phyloP scores from a whole-genome alignment of 2,888 invertebrate species.

The Tetragonula carbonaria region DNA sequence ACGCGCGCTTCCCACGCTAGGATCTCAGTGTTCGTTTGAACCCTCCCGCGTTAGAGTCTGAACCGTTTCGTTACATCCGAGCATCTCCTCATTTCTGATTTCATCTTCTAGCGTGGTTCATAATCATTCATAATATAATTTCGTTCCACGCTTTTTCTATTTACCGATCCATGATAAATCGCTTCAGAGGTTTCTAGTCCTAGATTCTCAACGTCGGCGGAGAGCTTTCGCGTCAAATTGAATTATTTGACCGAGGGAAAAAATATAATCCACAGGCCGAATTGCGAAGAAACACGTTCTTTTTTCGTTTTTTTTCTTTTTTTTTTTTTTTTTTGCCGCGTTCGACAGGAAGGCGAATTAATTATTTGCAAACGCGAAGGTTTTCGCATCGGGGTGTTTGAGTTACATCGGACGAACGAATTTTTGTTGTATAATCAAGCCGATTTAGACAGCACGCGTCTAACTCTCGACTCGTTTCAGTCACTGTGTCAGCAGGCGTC shows the following conservation, averaged over 20 bases:
- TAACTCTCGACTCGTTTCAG: not conserved
- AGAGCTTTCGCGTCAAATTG: too few relatives aligned
- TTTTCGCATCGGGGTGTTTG: not conserved
- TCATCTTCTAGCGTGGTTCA: too few relatives aligned
- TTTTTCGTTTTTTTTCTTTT: too few relatives aligned
- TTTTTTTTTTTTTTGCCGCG: too few relatives aligned
- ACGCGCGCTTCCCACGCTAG: slow-evolving; percentile 40
- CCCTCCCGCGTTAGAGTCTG: not conserved
- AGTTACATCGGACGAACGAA: slow-evolving; percentile 24
- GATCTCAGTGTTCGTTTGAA: slow-evolving; percentile 36
- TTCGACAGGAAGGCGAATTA: not conserved
- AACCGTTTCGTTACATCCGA: too few relatives aligned
- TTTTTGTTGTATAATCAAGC: slow-evolving; percentile 42
- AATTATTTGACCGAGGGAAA: too few relatives aligned
- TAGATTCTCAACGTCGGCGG: too few relatives aligned
- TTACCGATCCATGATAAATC: not conserved
- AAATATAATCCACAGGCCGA: too few relatives aligned
- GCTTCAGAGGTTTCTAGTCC: not conserved
- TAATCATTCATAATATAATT: too few relatives aligned
- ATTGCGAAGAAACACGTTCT: too few relatives aligned
- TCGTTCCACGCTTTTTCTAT: too few relatives aligned
- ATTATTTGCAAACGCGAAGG: not conserved
- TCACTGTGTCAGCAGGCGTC: slow-evolving; percentile 47
- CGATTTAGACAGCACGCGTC: slow-evolving; percentile 19
- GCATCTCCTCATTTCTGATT: not conserved